Percentiles rank a stretch among this genome's conserved stretches.
Conservation (phyloP, 2,797 vertebrate genomes). For the Gymnocypris eckloni region DNA sequence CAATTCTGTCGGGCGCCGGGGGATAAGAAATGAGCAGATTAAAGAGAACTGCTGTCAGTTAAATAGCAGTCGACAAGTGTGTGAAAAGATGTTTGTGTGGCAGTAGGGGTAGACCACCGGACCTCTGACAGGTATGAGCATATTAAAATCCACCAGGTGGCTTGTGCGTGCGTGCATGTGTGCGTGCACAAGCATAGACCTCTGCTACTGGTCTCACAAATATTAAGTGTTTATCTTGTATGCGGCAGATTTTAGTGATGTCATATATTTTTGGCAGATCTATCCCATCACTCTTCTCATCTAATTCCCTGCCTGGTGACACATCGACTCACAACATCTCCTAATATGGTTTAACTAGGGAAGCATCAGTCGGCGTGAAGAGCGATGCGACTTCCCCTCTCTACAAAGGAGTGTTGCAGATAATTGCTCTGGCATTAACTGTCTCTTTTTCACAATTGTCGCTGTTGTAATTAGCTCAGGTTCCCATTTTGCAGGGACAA, state of each 20-base stretch:
- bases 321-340: constrained; percentile 60
- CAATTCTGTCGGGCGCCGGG: constrained; percentile 71
- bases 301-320: constrained; percentile 60
- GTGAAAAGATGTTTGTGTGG: constrained; percentile 42
- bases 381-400: constrained; percentile 53
- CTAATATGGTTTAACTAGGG: constrained; percentile 66
- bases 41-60: constrained; percentile 79
- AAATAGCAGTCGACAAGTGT: constrained; percentile 64
- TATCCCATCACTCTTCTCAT: constrained; percentile 59
- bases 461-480: constrained; percentile 72
- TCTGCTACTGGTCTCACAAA: constrained; percentile 51
- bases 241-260: constrained; percentile 57
- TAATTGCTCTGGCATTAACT: constrained; percentile 69
- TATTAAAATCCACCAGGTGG: constrained; percentile 8
- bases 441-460: constrained; percentile 65
- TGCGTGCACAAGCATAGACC: background rate
- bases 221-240: constrained; percentile 62
- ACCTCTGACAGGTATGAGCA: constrained; percentile 9
- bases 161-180: constrained; percentile 60
- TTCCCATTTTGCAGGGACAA: constrained; percentile 69
- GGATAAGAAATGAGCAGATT: constrained; percentile 79
- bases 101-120: constrained; percentile 32
- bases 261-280: constrained; percentile 44
- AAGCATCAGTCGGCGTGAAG: constrained; percentile 61
- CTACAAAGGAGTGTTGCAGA: constrained; percentile 67